Percentiles rank a stretch among this genome's conserved stretches.
Conservation (phyloP, 2,888 invertebrate genomes). For the Smittia aterrima region DNA sequence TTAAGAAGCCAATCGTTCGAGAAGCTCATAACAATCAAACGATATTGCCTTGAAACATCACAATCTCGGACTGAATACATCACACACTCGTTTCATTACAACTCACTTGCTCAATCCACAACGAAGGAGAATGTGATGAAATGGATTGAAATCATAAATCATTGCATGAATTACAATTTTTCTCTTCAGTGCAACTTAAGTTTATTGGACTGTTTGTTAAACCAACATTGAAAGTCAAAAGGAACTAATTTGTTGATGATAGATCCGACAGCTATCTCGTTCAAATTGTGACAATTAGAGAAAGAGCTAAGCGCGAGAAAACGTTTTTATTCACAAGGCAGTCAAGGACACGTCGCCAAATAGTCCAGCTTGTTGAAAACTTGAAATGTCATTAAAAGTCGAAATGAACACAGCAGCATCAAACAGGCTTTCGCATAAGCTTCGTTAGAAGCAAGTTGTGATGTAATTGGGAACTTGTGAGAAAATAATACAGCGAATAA, state of each 20-base stretch:
- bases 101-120: background rate
- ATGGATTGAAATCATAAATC: conserved; percentile 36
- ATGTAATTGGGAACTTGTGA: conserved; percentile 11
- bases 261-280: conserved; percentile 9
- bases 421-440: conserved; percentile 4
- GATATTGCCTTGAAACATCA: conserved; percentile 11
- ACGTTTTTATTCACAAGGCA: background rate
- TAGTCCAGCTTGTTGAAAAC: background rate
- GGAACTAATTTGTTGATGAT: conserved; percentile 9
- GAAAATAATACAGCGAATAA: conserved; percentile 3
- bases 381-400: background rate
- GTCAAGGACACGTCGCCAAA: background rate
- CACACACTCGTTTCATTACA: conserved; percentile 4
- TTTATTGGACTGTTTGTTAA: background rate
- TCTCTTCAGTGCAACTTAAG: background rate
- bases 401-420: background rate
- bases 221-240: conserved; percentile 8
- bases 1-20: background rate
- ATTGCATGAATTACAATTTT: conserved; percentile 37
- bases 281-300: conserved; percentile 9
- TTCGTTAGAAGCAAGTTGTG: background rate
- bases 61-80: conserved; percentile 17
- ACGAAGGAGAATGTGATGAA: background rate
- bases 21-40: background rate
- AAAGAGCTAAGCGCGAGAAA: background rate